Conservation (phyloP, 2,888 invertebrate species). For the Ormyrus labotus region DNA sequence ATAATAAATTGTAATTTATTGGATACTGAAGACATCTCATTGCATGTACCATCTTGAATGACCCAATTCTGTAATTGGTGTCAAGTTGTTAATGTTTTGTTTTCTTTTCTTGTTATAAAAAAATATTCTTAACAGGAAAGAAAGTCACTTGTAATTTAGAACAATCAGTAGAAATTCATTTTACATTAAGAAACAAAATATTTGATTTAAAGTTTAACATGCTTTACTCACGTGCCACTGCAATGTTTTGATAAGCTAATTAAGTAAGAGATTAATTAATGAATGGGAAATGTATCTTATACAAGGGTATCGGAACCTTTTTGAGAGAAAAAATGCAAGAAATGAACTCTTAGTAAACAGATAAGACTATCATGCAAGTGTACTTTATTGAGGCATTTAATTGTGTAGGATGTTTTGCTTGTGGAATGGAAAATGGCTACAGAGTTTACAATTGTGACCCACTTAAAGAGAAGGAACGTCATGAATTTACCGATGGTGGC, state of each 20-base stretch:
- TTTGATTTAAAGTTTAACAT: slow-evolving; percentile 23
- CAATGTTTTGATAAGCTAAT: slow-evolving; percentile 49
- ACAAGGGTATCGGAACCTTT: slow-evolving; percentile 23
- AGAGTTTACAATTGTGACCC: slow-evolving; percentile 98
- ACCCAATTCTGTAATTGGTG: slow-evolving; percentile 39
- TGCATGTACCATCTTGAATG: slow-evolving; percentile 21
- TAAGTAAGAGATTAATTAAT: slow-evolving; percentile 46
- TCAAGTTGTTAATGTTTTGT: slow-evolving; percentile 25
- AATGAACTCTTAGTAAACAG: slow-evolving; percentile 55
- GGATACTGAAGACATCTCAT: slow-evolving; percentile 17
- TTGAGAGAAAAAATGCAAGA: slow-evolving; percentile 39
- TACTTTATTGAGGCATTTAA: slow-evolving; percentile 56
- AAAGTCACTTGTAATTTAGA: not conserved
- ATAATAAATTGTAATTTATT: not conserved
- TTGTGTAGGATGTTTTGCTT: slow-evolving; percentile 94
- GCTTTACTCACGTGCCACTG: slow-evolving; percentile 26
- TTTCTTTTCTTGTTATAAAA: slow-evolving; percentile 6
- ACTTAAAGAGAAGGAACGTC: slow-evolving; percentile 95
- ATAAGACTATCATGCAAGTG: slow-evolving; percentile 61
- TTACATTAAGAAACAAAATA: slow-evolving; percentile 8
- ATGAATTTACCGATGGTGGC: slow-evolving; percentile 95
- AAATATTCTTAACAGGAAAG: not conserved
- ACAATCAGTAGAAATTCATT: not conserved
- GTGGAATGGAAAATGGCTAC: slow-evolving; percentile 97
- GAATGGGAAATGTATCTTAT: slow-evolving; percentile 41